These are phyloP conservation scores for Gastracanthus pulcherrimus DNA, from an alignment of 2,888 invertebrate species.

Conservation along the genomic window DNA sequence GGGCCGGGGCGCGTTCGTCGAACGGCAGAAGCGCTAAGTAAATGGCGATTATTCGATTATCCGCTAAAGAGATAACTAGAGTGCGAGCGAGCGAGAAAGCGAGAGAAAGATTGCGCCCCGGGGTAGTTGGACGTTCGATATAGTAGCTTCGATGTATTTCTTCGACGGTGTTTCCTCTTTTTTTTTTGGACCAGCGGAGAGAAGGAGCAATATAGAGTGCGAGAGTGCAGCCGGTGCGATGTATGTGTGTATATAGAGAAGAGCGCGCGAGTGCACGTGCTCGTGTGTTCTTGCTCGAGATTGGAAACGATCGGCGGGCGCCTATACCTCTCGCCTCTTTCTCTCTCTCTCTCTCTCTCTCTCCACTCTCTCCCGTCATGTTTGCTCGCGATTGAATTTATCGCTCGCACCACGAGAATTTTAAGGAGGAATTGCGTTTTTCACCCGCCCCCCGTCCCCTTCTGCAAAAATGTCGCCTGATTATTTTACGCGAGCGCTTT, in stretches of 20 bases:
- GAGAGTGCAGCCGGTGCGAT: not conserved
- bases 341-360: too few relatives aligned
- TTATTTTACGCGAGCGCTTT: slow-evolving; percentile 10
- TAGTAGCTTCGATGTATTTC: slow-evolving; percentile 23
- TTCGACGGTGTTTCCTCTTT: not conserved
- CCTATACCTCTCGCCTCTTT: too few relatives aligned
- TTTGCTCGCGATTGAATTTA: slow-evolving; percentile 59
- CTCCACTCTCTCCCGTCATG: too few relatives aligned
- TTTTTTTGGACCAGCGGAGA: too few relatives aligned
- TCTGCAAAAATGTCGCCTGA: not conserved
- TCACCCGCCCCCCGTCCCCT: not conserved
- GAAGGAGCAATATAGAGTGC: too few relatives aligned
- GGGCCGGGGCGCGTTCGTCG: not conserved
- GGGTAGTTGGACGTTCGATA: slow-evolving; percentile 17
- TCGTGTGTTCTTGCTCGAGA: slow-evolving; percentile 33
- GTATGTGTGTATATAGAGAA: not conserved
- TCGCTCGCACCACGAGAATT: slow-evolving; percentile 51
- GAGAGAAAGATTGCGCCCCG: not conserved
- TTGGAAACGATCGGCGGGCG: slow-evolving; percentile 50
- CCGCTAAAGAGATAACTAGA: slow-evolving; percentile 36
- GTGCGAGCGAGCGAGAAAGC: not conserved
- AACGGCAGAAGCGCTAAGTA: slow-evolving; percentile 24
- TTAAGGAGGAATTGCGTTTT: slow-evolving; percentile 46
- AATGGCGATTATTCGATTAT: slow-evolving; percentile 46
- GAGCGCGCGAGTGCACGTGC: slow-evolving; percentile 15